phyloP scores from a whole-genome alignment of 2,888 invertebrate species.

The Macaria notata region DNA sequence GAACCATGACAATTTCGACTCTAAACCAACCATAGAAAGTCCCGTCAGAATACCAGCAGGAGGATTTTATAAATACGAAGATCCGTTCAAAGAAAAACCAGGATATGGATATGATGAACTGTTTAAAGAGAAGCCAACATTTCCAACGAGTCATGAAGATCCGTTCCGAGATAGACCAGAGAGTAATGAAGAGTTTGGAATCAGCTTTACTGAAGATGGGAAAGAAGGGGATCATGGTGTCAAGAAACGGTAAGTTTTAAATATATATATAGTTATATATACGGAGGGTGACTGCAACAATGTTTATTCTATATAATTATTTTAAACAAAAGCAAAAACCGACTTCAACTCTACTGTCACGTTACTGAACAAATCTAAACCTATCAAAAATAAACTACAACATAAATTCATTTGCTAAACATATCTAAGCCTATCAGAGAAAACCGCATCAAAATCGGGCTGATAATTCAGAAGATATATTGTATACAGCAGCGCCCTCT shows the following conservation, averaged over 20 bases:
- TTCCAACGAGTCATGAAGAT: slow-evolving; percentile 51
- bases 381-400: too few species aligned
- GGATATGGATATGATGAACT: slow-evolving; percentile 36
- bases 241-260: slow-evolving; percentile 53
- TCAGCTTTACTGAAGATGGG: slow-evolving; percentile 44
- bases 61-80: slow-evolving; percentile 59
- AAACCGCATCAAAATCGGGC: too few species aligned
- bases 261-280: background rate
- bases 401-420: too few species aligned
- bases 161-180: slow-evolving; percentile 56
- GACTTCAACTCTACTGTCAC: too few species aligned
- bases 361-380: too few species aligned
- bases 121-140: slow-evolving; percentile 1
- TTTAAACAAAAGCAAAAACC: too few species aligned
- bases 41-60: slow-evolving; percentile 63
- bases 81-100: slow-evolving; percentile 58
- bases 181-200: slow-evolving; percentile 47
- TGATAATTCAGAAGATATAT: too few species aligned
- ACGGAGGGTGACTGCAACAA: too few species aligned
- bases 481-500: too few species aligned
- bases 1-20: slow-evolving; percentile 44
- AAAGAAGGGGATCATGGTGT: slow-evolving; percentile 48
- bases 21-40: slow-evolving; percentile 55
- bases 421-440: too few species aligned
- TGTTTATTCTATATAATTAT: too few species aligned